Evolutionary conservation across 1,140 invertebrate genomes (phyloP), one percentile per base, ranked within the genome.

Genomic region (Drepana arcuata): DNA sequence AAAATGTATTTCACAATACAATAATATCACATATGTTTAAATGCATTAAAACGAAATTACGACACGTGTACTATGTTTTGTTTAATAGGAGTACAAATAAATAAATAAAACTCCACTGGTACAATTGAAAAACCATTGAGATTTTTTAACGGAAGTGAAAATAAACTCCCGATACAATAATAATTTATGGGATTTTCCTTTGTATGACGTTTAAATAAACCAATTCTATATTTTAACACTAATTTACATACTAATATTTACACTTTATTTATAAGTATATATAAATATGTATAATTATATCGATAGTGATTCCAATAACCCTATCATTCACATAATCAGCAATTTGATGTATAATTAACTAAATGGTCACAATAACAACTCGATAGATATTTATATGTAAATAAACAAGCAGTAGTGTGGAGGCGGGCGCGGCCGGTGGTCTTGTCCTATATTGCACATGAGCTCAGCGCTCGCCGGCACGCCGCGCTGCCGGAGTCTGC

Each of bases 11-110:
- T 64, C 62, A 72, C 61, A 71, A 68, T 79, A 77, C 57, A 73
- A 81, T 81, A 78, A 77, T 81, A 81, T 81, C 77, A 81, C 77
- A 81, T 81, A 78, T 66, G 68, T 62, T 81, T 81, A 81, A 79
- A 79, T 81, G 77, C 77, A 81, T 74, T 66, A 53, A 63, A 70
- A 67, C 48, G 10, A 72, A 73, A 68, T 62, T 52, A 67, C 50
- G 70, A 65, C 57, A 34, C 15, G 14, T 35, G 36, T 36, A 12
- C 30, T 24, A 31, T n/a, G 12, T n/a, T 16, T 18, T 16, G 12
- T 40, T 11, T 25, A 32, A 40, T 24, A 58, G 56, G 66, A 62
- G 53, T 55, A 61, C 48, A 59, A 63, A 74, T 72, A 77, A 75
- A 77, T 81, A 81, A 77, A 78, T 71, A 77, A 68, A 63, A 61